Base-by-base conservation (phyloP, 1,140 invertebrate genomes). In the Prorops nasuta region DNA sequence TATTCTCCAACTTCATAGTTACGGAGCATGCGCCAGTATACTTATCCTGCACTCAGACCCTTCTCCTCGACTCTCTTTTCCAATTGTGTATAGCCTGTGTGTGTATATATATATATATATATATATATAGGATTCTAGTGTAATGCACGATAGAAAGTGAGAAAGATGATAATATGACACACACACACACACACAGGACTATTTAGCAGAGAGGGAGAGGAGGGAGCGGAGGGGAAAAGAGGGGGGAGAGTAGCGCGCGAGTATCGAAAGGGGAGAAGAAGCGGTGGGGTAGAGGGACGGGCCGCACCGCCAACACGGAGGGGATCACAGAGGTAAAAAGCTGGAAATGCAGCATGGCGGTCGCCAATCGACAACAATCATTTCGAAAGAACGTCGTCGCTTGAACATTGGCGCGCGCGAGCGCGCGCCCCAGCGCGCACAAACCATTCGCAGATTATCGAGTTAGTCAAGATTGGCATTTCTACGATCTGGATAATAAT, bases 321-420 rank as follows among this genome's bases (percentile, higher is more conserved):
- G 44, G 50, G 21, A 44, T 47, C 53, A 43, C 14, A 59, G 59
- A 63, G 66, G 62, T 65, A 74, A 74, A 74, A 74, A 71, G 56
- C 64, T 72, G 69, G 66, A 71, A 72, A 74, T 72, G 64, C 67
- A 74, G 64, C 68, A 74, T 74, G 71, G 71, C 71, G 71, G 68
- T 70, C 64, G 65, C 49, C 64, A 67, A 71, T 70, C 66, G 66
- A 63, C 68, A 72, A 66, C 71, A 73, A 73, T 73, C 72, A 73
- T 71, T 70, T 66, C 67, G 62, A 66, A 70, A 63, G 63, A 63
- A 71, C 60, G 60, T 67, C 63, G 19, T n/a, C n/a, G 59, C 63
- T 62, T 64, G 66, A 67, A 67, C 64, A 57, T 52, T 63, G 64
- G 64, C 63, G 45, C 54, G n/a, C 46, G 38, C 55, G 57, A 56